Evolutionary conservation across 1,140 invertebrate species (phyloP), one percentile per base, ranked within the genome.

Genomic region (Stegodyphus mimosarum): DNA sequence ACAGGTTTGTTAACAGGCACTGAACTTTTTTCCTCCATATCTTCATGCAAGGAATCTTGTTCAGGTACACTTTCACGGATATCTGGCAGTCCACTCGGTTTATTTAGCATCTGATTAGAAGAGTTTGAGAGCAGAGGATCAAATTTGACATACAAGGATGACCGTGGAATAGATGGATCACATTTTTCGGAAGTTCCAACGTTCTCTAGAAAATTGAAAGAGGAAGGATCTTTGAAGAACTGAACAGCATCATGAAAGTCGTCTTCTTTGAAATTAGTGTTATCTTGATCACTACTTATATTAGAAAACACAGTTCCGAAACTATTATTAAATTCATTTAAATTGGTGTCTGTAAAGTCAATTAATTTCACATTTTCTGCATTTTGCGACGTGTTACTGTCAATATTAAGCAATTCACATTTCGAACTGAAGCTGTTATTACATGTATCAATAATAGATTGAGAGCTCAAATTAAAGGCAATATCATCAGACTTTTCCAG

Each of bases 171-270:
- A 6, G 5, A 7, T 49, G 18, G 10, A 48, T 48, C 70, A 49
- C 51, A n/a, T 53, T 17, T 7, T 48, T 13, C 76, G 55, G 81
- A 84, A 10, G 81, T 69, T 76, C 50, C 63, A 63, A 70, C 73
- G 13, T 76, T 76, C 76, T 84, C 81, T 6, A 84, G 53, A 50
- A 75, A 75, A 6, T 67, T 55, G 33, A 84, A 69, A 18, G 81
- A 84, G 11, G 51, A 67, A 1, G 81, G 81, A 75, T 84, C 81
- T 70, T 84, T 75, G 51, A 84, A 84, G 17, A 84, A 84, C 11
- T 84, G 81, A 17, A 76, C 81, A 76, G 81, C 81, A 76, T 84
- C 81, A 5, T 17, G 64, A 76, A 84, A 84, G 9, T 84, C 72
- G 18, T 84, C 81, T 53, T 64, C 51, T 49, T 53, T 67, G 7